Evolutionary conservation across 2,888 invertebrate species (phyloP), one percentile per base, ranked within the genome.

Genomic region (Hybos culiciformis): DNA sequence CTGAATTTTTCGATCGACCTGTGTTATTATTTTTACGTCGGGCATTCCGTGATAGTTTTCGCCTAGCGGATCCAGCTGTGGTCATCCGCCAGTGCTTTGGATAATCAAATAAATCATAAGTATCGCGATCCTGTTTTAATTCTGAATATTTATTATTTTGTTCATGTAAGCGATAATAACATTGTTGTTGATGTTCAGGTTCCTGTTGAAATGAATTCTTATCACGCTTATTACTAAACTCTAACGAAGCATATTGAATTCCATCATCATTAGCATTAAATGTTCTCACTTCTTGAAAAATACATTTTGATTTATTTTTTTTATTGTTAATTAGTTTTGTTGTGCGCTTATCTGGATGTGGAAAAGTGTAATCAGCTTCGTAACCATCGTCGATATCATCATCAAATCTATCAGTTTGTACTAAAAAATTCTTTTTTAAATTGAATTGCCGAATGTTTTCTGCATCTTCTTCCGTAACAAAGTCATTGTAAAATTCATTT

Each of bases 341-440:
- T 11, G n/a, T 34, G 4, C 55, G 39, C 49, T 53, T 56, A 43
- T 56, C 55, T 1, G 55, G 55, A 46, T 54, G 48, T 4, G 55
- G 55, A 34, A 56, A 56, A 17, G 41, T 46, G 21, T 46, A 52
- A 44, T 49, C 45, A n/a, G 39, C n/a, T n/a, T 47, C 39, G 9
- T 19, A 39, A 9, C 20, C n/a, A n/a, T 36, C 39, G 23, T 29
- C 29, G 21, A 14, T 21, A 18, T n/a, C 11, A 38, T 38, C 19
- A 19, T 18, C 29, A 20, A 49, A 49, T 11, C 46, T 39, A 3
- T 44, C 41, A 6, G 39, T 31, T 4, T 48, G 42, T 20, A 46
- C 43, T 15, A 45, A 29, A 29, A 17, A 34, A n/a, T 18, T 29
- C 29, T 29, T 15, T 14, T 2, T 36, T 11, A 12, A 29, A 12